Base-by-base conservation (phyloP, 37 sponge, comb jelly and placozoan genomes). In the Ianthella basta region DNA sequence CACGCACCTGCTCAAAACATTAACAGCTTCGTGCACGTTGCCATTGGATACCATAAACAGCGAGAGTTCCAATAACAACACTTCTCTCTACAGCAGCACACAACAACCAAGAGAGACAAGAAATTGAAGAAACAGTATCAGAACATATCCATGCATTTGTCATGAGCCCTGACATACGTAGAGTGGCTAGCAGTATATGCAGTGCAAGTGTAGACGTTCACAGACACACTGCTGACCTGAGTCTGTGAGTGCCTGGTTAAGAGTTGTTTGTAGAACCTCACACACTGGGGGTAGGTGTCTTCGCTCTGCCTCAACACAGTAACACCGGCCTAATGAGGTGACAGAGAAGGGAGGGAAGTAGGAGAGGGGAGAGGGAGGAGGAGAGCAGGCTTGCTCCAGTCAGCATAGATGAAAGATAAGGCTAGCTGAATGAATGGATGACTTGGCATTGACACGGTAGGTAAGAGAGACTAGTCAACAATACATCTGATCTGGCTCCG, bases 201-300 rank as follows among this genome's bases (percentile, higher is more conserved):
- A n/a, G 19, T 66, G 14, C 27, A 66, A 13, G 68, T 66, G 23
- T 27, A 66, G 27, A 25, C 68, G 15, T 66, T n/a, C n/a, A n/a
- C n/a, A n/a, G n/a, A n/a, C n/a, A n/a, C n/a, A 8, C 65, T 5
- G 29, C 72, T 19, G 12, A 70, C 72, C 12, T 70, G 72, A 15
- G 32, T 13, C 15, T 34, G 21, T 34, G 32, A 37, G 36, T 70
- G 32, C 72, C 24, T 70, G 27, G 81, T 27, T 59, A 80, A 35
- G 14, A 56, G 61, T 4, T 80, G 59, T 33, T 80, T 80, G 61
- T 80, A 80, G 59, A 55, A 80, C 61, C 55, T 60, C 19, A 80
- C 29, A 56, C 81, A 80, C 59, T 80, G 37, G 14, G 60, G 18
- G 60, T 56, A 80, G 32, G 60, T 80, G 29, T 3, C 25, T 25